Base-by-base conservation (phyloP, 2,113 vertebrate genomes). In the Burhinus bistriatus region DNA sequence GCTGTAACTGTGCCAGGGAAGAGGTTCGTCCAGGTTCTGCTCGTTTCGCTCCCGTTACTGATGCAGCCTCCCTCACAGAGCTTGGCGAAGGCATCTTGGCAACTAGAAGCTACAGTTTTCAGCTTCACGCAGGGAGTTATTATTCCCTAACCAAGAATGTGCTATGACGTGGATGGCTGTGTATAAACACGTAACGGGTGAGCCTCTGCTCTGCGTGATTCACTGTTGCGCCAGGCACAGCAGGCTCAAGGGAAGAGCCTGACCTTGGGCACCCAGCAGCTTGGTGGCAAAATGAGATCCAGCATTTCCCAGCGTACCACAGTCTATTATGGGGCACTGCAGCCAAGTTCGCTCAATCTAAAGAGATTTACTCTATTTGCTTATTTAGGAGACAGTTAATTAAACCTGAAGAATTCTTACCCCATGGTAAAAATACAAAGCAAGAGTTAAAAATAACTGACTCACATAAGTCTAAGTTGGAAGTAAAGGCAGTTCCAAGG, bases 181-280 rank as follows among this genome's bases (percentile, higher is more conserved):
- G 23, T 18, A 11, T 4, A 65, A 89, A 54, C 52, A 55, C 0
- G 1, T 29, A 36, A 1, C 0, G 38, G 45, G 47, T 11, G 52
- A 95, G 47, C 38, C 38, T 59, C 40, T 78, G 42, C 62, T 69
- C 58, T 22, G n/a, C 51, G 32, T 1, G 6, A n/a, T 25, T 44
- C 55, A 5, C 36, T 42, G 25, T 21, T 73, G 51, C 47, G 42
- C 18, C 18, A 47, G 40, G 21, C 36, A 57, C 34, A 52, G 34
- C 49, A n/a, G 23, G 0, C 11, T 12, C 14, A 54, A 69, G 15
- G 4, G 22, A 55, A 23, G 17, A 73, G 32, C 27, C 23, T 23
- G 36, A 22, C 5, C 2, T 7, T 66, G 26, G 15, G 16, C 42
- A 77, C 14, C 11, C 47, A 59, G 21, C 38, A 51, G 40, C 22